Conservation (phyloP, 2,797 vertebrate genomes). For the Sebastes dallii region DNA sequence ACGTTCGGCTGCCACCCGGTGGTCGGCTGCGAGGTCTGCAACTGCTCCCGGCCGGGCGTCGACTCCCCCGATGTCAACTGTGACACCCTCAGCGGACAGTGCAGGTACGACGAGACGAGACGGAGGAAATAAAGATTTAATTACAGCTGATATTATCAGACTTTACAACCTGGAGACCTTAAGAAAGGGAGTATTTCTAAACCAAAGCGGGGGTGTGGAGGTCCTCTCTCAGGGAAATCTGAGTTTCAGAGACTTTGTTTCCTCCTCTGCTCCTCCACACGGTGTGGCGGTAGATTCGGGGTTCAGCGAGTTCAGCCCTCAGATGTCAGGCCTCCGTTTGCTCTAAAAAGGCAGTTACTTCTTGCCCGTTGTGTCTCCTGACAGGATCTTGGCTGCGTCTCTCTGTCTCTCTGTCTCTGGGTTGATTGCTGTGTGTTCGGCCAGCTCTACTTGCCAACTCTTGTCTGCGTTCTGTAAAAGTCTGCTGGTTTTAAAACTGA, state of each 20-base stretch:
- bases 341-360: constrained; percentile 16
- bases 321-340: not conserved
- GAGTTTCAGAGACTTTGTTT: too few relatives aligned
- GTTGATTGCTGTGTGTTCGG: not conserved
- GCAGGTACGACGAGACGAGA: constrained; percentile 80
- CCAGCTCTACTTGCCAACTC: constrained; percentile 19
- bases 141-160: too few relatives aligned
- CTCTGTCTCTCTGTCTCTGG: not conserved
- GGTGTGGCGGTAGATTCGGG: not conserved
- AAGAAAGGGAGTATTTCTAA: too few relatives aligned
- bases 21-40: constrained; percentile 94
- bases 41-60: constrained; percentile 89
- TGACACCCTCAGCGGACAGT: constrained; percentile 90
- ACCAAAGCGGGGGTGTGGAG: too few relatives aligned
- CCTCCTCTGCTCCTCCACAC: not conserved
- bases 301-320: not conserved
- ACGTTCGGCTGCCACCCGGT: constrained; percentile 95
- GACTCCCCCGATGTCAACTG: constrained; percentile 83
- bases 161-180: too few relatives aligned
- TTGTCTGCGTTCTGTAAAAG: constrained; percentile 8
- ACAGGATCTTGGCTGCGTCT: constrained; percentile 23
- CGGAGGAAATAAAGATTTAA: too few relatives aligned
- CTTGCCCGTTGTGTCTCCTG: not conserved
- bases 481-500: not conserved
- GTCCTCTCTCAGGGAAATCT: too few relatives aligned